Conservation (phyloP, 2,888 invertebrate species). For the Dasysyrphus albostriatus region DNA sequence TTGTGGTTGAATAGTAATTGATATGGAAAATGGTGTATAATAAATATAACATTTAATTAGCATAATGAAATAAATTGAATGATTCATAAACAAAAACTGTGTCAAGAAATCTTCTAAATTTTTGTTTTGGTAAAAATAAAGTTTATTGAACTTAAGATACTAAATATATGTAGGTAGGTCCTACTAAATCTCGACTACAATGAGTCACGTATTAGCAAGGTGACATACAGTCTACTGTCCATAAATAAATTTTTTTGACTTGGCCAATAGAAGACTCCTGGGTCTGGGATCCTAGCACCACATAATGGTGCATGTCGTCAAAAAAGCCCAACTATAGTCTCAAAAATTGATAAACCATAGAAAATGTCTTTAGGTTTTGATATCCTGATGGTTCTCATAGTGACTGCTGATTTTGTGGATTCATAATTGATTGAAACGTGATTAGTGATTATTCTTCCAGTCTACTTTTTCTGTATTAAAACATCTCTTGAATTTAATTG, state of each 20-base stretch:
- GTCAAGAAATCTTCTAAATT: not conserved
- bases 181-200: not conserved
- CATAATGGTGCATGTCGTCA: too few relatives aligned
- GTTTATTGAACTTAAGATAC: not conserved
- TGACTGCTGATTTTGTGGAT: too few relatives aligned
- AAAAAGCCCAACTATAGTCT: too few relatives aligned
- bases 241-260: too few relatives aligned
- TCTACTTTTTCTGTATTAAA: not conserved
- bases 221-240: too few relatives aligned
- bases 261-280: too few relatives aligned
- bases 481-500: conserved; percentile 4
- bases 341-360: too few relatives aligned
- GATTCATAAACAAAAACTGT: not conserved
- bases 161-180: not conserved
- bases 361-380: too few relatives aligned
- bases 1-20: not conserved
- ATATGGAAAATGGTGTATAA: not conserved
- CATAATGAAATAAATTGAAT: not conserved
- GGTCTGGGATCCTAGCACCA: too few relatives aligned
- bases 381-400: too few relatives aligned
- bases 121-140: not conserved
- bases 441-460: not conserved
- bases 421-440: not conserved
- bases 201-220: too few relatives aligned
- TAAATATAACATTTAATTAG: not conserved